phyloP scores from a whole-genome alignment of 2,797 vertebrate genomes.

The Thalassophryne amazonica region DNA sequence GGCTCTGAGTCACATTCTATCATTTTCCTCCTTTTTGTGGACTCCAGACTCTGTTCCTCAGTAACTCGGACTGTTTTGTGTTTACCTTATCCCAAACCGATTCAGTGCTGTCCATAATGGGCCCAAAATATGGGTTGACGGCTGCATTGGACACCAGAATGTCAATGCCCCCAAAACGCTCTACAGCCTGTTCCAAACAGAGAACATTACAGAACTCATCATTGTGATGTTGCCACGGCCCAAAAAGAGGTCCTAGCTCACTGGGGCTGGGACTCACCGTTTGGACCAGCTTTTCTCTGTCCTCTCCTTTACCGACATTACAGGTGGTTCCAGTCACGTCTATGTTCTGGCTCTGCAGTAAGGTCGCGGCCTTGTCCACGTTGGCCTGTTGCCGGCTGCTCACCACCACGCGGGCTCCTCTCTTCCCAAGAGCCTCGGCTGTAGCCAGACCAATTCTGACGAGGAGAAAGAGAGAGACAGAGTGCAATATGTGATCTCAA shows the following conservation, averaged over 20 bases:
- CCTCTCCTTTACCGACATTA: constrained; percentile 81
- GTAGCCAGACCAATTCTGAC: constrained; percentile 85
- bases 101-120: constrained; percentile 81
- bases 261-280: constrained; percentile 60
- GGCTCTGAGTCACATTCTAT: too few relatives aligned
- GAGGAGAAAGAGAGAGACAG: background rate
- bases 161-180: constrained; percentile 83
- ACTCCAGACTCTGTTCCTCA: too few relatives aligned
- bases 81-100: constrained; percentile 87
- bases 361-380: constrained; percentile 81
- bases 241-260: too few relatives aligned
- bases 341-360: constrained; percentile 78
- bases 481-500: too few relatives aligned
- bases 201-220: background rate
- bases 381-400: constrained; percentile 87
- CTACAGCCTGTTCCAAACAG: constrained; percentile 76
- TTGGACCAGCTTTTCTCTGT: constrained; percentile 81
- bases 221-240: too few relatives aligned
- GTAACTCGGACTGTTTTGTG: too few relatives aligned
- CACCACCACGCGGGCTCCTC: constrained; percentile 85
- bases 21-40: too few relatives aligned
- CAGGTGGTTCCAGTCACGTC: constrained; percentile 83
- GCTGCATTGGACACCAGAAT: constrained; percentile 89
- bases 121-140: constrained; percentile 85
- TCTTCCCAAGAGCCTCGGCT: constrained; percentile 80